Conservation (phyloP, 2,888 invertebrate species). For the Dynastes grantii region DNA sequence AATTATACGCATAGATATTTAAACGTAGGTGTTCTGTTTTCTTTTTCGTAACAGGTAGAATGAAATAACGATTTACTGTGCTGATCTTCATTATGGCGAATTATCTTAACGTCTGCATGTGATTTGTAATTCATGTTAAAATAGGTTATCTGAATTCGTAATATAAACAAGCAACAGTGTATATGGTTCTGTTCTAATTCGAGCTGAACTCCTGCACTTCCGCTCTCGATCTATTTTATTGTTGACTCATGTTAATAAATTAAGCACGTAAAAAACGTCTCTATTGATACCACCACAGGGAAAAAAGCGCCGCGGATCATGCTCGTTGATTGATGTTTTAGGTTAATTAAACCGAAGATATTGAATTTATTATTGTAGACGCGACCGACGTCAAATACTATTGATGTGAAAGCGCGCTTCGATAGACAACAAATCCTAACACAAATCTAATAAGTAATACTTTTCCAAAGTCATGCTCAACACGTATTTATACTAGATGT, state of each 20-base stretch:
- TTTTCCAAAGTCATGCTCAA: constrained; percentile 9
- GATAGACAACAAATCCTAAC: constrained; percentile 3
- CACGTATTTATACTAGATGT: background rate
- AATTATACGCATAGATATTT: no score
- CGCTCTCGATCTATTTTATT: constrained; percentile 21
- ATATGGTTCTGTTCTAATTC: background rate
- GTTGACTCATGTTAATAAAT: constrained; percentile 36
- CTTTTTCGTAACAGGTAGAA: no score
- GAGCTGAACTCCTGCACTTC: constrained; percentile 7
- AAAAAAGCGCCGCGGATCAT: constrained; percentile 25
- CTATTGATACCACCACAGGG: constrained; percentile 2
- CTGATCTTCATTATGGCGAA: no score
- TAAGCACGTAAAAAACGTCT: constrained; percentile 21
- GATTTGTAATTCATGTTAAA: no score
- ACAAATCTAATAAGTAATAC: constrained; percentile 14
- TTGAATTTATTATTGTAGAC: constrained; percentile 31
- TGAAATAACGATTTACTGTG: no score
- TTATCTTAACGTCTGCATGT: no score
- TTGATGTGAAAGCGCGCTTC: constrained; percentile 20
- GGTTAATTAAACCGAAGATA: constrained; percentile 30
- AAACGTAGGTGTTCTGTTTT: no score
- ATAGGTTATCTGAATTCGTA: no score
- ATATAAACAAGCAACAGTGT: background rate
- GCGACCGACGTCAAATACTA: background rate
- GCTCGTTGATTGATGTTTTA: constrained; percentile 36